Conservation (phyloP, 2,888 invertebrate genomes). For the Drosophila longiperda region DNA sequence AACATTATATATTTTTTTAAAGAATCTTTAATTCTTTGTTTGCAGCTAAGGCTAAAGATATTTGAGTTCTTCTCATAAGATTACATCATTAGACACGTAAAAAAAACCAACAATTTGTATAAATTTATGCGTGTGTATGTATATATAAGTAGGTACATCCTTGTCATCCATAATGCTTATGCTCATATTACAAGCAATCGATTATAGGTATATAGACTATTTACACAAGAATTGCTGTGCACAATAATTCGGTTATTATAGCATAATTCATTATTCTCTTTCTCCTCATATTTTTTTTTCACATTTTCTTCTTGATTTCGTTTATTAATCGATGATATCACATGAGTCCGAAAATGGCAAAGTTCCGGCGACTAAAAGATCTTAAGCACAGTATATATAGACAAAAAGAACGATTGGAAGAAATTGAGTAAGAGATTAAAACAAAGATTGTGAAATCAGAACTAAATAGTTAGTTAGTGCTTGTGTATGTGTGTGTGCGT, state of each 20-base stretch:
- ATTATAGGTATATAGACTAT: conserved; percentile 72
- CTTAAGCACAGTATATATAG: conserved; percentile 57
- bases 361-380: conserved; percentile 83
- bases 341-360: conserved; percentile 83
- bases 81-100: conserved; percentile 53
- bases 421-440: conserved; percentile 24
- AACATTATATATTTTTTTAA: conserved; percentile 55
- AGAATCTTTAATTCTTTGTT: conserved; percentile 85
- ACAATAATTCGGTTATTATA: conserved; percentile 61
- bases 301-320: conserved; percentile 68
- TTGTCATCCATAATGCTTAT: conserved; percentile 62
- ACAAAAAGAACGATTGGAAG: conserved; percentile 17
- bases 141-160: conserved; percentile 60
- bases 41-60: conserved; percentile 82
- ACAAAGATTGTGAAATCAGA: conserved; percentile 18
- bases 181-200: conserved; percentile 67
- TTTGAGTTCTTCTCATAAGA: conserved; percentile 70
- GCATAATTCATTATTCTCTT: conserved; percentile 39
- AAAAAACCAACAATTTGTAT: conserved; percentile 50
- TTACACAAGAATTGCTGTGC: conserved; percentile 65
- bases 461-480: conserved; percentile 25
- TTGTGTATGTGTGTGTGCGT: conserved; percentile 35
- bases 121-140: conserved; percentile 32
- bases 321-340: conserved; percentile 83
- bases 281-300: conserved; percentile 45